Conservation (phyloP, 2,113 vertebrate genomes). For the Turdus rufiventris region DNA sequence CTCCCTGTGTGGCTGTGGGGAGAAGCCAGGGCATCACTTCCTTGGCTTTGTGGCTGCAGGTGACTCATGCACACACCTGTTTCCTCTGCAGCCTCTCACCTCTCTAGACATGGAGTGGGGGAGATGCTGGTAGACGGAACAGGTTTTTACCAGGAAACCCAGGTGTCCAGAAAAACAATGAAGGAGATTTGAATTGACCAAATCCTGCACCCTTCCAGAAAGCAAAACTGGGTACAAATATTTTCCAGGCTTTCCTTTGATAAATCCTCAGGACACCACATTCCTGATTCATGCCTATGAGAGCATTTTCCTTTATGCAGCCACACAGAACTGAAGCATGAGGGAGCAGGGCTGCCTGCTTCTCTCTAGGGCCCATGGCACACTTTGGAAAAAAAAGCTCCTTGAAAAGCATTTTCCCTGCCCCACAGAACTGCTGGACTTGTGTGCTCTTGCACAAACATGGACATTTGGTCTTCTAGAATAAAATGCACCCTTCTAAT, state of each 20-base stretch:
- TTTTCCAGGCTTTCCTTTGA: not conserved
- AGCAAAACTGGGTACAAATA: not conserved
- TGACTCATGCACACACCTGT: not conserved
- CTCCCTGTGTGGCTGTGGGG: not conserved
- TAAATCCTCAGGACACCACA: not conserved
- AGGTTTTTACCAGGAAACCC: not conserved
- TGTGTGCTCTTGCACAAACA: not conserved
- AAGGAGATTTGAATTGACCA: not conserved
- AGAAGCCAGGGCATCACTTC: not conserved
- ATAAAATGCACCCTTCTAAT: not conserved
- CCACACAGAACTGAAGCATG: not conserved
- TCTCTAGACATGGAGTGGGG: not conserved
- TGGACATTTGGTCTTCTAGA: not conserved
- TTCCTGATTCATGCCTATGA: not conserved
- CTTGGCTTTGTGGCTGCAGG: conserved; percentile 5
- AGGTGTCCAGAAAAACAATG: conserved; percentile 18
- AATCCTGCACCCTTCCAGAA: not conserved
- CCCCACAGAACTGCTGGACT: not conserved
- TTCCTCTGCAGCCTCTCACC: conserved; percentile 27
- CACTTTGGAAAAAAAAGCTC: not conserved
- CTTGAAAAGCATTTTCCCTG: not conserved
- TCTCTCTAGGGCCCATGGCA: not conserved
- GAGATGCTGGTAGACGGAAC: not conserved
- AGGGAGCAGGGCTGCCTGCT: not conserved
- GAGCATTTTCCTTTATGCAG: not conserved